Conservation (phyloP, 2,113 vertebrate genomes). For the Burhinus oedicnemus region DNA sequence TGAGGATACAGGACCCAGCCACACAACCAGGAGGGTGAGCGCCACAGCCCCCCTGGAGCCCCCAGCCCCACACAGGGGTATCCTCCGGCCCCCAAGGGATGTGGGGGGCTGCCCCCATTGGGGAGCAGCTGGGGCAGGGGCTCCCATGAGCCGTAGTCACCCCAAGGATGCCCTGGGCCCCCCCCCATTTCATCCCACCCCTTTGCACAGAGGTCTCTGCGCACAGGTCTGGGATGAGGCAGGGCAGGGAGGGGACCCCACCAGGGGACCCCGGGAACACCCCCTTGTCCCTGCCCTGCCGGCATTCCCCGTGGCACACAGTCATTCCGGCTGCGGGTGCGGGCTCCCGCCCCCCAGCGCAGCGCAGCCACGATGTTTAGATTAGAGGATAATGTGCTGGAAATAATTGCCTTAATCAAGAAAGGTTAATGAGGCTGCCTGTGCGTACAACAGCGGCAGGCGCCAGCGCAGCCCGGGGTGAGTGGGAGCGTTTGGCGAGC, state of each 20-base stretch:
- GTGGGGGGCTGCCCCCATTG: background rate
- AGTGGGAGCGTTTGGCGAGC: background rate
- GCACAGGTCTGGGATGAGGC: rapidly evolving
- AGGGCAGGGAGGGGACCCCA: background rate
- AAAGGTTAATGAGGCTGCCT: slow-evolving; percentile 79
- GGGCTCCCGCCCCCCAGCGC: background rate
- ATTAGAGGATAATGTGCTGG: slow-evolving; percentile 76
- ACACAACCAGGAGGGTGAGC: background rate
- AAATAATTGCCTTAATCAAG: slow-evolving; percentile 83
- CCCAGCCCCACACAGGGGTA: background rate
- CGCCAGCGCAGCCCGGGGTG: slow-evolving; percentile 65
- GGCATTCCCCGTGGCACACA: rapidly evolving
- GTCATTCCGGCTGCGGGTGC: background rate
- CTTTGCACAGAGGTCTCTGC: background rate
- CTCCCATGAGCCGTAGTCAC: background rate
- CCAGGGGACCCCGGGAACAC: background rate
- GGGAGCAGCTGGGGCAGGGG: background rate
- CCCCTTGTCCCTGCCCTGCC: rapidly evolving
- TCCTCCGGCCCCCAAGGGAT: background rate
- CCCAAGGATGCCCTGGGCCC: background rate
- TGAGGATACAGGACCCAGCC: background rate
- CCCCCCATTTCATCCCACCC: background rate
- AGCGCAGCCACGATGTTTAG: slow-evolving; percentile 42
- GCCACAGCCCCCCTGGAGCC: background rate
- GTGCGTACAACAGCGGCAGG: slow-evolving; percentile 52